Evolutionary conservation across 2,888 invertebrate genomes (phyloP).

Genomic region (Sminthurinus aureus): DNA sequence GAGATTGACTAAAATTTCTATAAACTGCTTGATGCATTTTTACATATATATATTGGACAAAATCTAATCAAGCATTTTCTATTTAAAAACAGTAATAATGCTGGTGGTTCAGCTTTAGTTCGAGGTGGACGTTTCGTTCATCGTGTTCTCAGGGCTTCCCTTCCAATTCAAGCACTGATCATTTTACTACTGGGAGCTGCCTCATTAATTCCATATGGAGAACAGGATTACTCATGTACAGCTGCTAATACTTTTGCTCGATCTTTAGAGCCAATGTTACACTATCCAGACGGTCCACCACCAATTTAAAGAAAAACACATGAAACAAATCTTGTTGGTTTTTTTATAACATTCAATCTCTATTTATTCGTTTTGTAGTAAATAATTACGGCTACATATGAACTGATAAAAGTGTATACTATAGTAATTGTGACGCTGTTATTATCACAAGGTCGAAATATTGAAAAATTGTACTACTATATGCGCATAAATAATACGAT

Average conservation of each 20-base stretch:
- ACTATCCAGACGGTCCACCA: conserved; percentile 92
- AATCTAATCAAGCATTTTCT: not conserved
- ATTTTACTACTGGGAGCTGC: conserved; percentile 86
- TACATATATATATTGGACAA: too few species aligned
- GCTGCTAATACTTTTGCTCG: conserved; percentile 83
- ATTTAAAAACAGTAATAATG: conserved; percentile 57
- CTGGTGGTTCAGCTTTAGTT: conserved; percentile 68
- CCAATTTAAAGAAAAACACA: conserved; percentile 79
- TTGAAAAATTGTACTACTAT: too few species aligned
- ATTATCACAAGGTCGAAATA: too few species aligned
- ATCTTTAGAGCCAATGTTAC: conserved; percentile 86
- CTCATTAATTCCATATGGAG: conserved; percentile 87
- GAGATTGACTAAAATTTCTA: not conserved
- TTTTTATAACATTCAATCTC: too few species aligned
- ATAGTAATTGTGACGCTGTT: too few species aligned
- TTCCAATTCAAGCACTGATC: conserved; percentile 94
- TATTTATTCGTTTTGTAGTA: too few species aligned
- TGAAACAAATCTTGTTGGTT: too few species aligned
- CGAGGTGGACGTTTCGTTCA: conserved; percentile 85
- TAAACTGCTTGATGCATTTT: too few species aligned
- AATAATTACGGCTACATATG: too few species aligned
- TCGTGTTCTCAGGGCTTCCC: conserved; percentile 87
- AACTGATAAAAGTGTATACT: too few species aligned
- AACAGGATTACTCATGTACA: conserved; percentile 85
- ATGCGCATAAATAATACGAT: too few species aligned